Base-by-base conservation (phyloP, 2,797 vertebrate genomes). In the Sebastes glaucus region DNA sequence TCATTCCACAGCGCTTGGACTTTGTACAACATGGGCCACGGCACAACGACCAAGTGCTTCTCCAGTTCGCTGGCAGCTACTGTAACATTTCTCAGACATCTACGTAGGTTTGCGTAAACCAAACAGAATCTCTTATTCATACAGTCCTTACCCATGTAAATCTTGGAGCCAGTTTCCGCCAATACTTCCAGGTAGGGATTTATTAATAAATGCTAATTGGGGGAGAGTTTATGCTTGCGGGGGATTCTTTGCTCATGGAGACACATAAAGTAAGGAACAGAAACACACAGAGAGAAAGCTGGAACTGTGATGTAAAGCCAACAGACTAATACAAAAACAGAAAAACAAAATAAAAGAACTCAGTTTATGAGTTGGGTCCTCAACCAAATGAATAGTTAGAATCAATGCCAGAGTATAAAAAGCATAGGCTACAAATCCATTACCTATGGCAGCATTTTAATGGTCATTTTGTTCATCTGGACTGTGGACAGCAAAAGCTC, bases 311-410 rank as follows among this genome's bases (percentile, higher is more conserved):
- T 49, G 42, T 56, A 67, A 20, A 77, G 83, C 87, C 83, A 92
- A 52, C 5, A 63, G 66, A 83, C 70, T 46, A 78, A 83, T 63
- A 84, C 85, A 80, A 88, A 90, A 88, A 83, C 74, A 81, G 69
- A 88, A 90, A 88, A 86, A 89, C 75, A 62, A 90, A 91, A 86
- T 89, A 82, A 87, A 93, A 91, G 27, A 76, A 84, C 63, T 81
- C 16, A 25, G 62, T 94, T 93, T 92, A 94, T 88, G 88, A 91
- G 81, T 76, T 92, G 72, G 76, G 83, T 90, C 73, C 64, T 86
- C 52, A 74, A 86, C 84, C 71, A 90, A 92, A 93, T 88, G 60
- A 89, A 88, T 67, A 82, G 82, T 80, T 87, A 46, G 66, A 87
- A 73, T 90, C 74, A 7, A 71, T 83, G 88, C 89, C 89, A 92